Percentiles rank a stretch among this genome's conserved stretches.
Conservation (phyloP, 2,113 vertebrate genomes). For the Bolborhynchus lineola region DNA sequence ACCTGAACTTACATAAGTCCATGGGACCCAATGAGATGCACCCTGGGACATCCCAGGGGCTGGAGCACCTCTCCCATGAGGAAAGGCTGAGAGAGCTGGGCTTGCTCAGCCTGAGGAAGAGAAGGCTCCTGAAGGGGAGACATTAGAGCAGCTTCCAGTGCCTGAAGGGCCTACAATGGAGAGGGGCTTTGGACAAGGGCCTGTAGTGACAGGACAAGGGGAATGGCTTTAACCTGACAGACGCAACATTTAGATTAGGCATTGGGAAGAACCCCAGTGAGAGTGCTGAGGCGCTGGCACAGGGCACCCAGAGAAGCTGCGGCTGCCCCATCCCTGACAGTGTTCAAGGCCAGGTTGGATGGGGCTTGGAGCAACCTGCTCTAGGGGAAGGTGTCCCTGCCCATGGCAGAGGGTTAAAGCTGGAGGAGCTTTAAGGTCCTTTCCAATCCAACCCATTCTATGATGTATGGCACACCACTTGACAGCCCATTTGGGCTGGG, state of each 20-base stretch:
- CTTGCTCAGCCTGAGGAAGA: neutral
- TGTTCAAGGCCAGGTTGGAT: too few relatives aligned
- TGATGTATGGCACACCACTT: neutral
- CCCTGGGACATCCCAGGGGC: neutral
- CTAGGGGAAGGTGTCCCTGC: too few relatives aligned
- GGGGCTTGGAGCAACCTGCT: too few relatives aligned
- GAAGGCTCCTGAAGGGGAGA: neutral
- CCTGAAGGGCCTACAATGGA: fast-evolving
- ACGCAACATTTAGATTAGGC: too few relatives aligned
- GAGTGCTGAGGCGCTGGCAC: too few relatives aligned
- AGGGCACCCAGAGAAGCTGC: too few relatives aligned
- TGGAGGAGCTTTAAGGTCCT: neutral
- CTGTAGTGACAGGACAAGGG: neutral
- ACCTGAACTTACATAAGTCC: neutral
- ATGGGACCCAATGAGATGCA: fast-evolving
- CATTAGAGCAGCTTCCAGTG: fast-evolving
- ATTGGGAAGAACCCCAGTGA: too few relatives aligned
- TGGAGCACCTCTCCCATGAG: neutral
- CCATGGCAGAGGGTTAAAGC: too few relatives aligned
- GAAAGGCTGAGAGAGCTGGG: neutral
- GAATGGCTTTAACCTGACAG: fast-evolving
- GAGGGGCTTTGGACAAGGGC: too few relatives aligned
- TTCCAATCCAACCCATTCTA: neutral
- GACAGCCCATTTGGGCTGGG: neutral
- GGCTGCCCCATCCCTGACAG: too few relatives aligned